Base-by-base conservation (phyloP, 2,888 invertebrate genomes). In the Boloria selene region DNA sequence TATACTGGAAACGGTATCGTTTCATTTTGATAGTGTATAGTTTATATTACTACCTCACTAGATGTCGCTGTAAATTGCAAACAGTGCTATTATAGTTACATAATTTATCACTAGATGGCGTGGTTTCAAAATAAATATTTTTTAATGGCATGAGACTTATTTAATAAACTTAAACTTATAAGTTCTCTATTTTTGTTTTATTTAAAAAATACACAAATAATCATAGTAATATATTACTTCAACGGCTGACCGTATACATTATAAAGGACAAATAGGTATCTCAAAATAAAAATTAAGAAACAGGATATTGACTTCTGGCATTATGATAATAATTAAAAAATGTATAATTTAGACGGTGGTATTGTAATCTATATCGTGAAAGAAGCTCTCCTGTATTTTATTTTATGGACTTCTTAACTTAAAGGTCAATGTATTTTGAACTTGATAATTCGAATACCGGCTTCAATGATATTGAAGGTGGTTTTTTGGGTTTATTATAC, bases 381-480 rank as follows among this genome's bases (percentile, higher is more conserved):
- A 62, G 62, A 62, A 54, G 54, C 38, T 54, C 54, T 54, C 45
- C 45, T 26, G 45, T 49, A 55, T 13, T 45, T 14, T 50, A 65
- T 61, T 54, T 65, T 58, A 65, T 54, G 16, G 50, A 26, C 14
- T 22, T 31, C 52, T 49, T 16, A 65, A 62, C 52, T 44, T 16
- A 65, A 62, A 68, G 68, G 65, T 68, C 65, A 68, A 52, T 31
- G 52, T 68, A 65, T 68, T 68, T 61, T 0, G n/a, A n/a, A n/a
- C 51, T 26, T 17, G 47, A 18, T 16, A n/a, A 42, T 31, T 53
- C 26, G 31, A 52, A 58, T 65, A 68, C 65, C 61, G 65, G 65
- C 61, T 68, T 65, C 59, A 50, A 50, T 31, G 49, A 26, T 31
- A 17, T 59, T 49, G 49, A 64, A 58, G 44, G 56, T 58, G 14